Conservation (phyloP, 2,113 vertebrate genomes). For the Monarcha castaneiventris region DNA sequence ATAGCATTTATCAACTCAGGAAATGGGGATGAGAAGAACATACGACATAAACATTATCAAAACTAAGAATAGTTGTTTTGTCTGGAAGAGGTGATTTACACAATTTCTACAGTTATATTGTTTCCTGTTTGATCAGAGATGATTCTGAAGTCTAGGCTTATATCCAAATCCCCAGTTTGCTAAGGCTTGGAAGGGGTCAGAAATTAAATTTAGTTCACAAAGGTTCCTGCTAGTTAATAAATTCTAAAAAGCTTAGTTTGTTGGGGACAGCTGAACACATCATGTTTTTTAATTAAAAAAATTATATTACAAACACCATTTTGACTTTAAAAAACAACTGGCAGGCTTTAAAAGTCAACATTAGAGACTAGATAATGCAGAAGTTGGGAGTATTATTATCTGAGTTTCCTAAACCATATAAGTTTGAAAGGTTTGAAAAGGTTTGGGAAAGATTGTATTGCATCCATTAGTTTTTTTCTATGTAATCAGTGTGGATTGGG, state of each 20-base stretch:
- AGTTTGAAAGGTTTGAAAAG: not conserved
- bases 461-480: not conserved
- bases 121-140: slow-evolving; percentile 37
- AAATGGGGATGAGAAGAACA: not conserved
- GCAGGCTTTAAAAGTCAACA: not conserved
- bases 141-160: not conserved
- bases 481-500: not conserved
- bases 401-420: not conserved
- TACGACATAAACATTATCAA: not conserved
- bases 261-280: not conserved
- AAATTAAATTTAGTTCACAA: not conserved
- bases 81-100: slow-evolving; percentile 33
- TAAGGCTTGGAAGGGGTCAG: slow-evolving; percentile 1
- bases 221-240: not conserved
- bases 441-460: not conserved
- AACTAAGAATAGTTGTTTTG: slow-evolving; percentile 20
- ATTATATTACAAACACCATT: not conserved
- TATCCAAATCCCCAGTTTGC: not conserved
- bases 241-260: not conserved
- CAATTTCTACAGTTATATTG: not conserved
- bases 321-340: not conserved
- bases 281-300: not conserved
- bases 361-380: not conserved
- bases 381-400: not conserved
- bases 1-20: not conserved